Conservation (phyloP, 2,113 vertebrate genomes). For the Ornithorhynchus anatinus region DNA sequence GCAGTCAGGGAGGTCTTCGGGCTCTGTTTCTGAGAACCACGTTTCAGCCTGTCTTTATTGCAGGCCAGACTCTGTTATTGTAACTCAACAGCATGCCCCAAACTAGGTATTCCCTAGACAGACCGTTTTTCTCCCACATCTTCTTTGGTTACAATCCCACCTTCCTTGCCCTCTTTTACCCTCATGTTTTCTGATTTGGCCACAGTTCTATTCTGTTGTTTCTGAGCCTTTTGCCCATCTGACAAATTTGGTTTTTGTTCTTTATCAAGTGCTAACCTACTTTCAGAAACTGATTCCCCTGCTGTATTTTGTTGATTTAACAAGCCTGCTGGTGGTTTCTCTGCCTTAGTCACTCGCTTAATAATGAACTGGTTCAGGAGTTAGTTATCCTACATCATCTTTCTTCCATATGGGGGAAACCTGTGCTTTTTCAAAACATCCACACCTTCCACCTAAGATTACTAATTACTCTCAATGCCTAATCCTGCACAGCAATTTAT, state of each 20-base stretch:
- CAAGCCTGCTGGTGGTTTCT: background rate
- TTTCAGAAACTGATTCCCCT: background rate
- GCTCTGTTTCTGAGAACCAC: background rate
- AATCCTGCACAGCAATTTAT: background rate
- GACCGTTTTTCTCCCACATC: constrained; percentile 36
- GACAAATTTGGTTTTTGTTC: constrained; percentile 16
- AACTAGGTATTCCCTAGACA: constrained; percentile 22
- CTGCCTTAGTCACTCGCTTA: background rate
- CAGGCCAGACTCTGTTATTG: constrained; percentile 17
- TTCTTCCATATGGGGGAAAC: too few species aligned
- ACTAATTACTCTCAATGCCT: background rate
- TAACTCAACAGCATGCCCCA: constrained; percentile 22
- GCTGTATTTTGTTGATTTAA: background rate
- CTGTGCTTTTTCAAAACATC: background rate
- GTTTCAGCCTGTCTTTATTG: constrained; percentile 30
- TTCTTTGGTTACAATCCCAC: background rate
- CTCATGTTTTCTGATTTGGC: constrained; percentile 27
- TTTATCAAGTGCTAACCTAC: background rate
- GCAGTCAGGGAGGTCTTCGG: background rate
- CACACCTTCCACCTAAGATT: background rate
- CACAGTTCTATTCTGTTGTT: background rate
- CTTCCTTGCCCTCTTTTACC: constrained; percentile 23
- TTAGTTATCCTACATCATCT: too few species aligned
- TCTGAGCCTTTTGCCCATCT: constrained; percentile 24
- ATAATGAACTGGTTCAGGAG: background rate